Base-by-base conservation (phyloP, 2,888 invertebrate species). In the Drosophila birchii region DNA sequence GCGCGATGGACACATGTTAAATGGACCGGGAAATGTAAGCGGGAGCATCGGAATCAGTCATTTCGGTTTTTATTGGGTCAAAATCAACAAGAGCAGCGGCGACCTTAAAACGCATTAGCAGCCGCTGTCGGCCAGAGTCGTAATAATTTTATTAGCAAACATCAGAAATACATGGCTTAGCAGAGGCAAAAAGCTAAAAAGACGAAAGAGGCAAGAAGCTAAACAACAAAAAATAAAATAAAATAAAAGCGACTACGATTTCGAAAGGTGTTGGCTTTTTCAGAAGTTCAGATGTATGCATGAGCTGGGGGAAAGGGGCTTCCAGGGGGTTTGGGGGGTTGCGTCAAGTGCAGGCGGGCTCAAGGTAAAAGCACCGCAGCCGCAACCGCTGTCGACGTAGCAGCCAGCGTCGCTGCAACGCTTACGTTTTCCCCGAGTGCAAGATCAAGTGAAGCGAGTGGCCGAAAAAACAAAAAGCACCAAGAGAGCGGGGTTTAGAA, bases 71-170 rank as follows among this genome's bases (percentile, higher is more conserved):
- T 73, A 73, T 71, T 73, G 72, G 73, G 63, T 73, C 74, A 74
- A 63, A 70, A 73, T 54, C 54, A 54, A 43, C 49, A 56, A 49
- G 53, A 57, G 41, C 20, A 16, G 63, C 69, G 62, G 53, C 79
- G 82, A 86, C 85, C 87, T 85, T 86, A 81, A 82, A 86, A 85
- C 84, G 86, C 84, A 86, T 84, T 84, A 84, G 86, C 84, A 79
- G 75, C 45, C 57, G 55, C 75, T 69, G 66, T 69, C 68, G 81
- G 76, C 69, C 80, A 74, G 26, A 86, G 85, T 85, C 74, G 74
- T 87, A 83, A 86, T 83, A 86, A 86, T 86, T 86, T 86, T 86
- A 86, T 87, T 81, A 78, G 86, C 87, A 86, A 86, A 87, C 80
- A 86, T 79, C 69, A 86, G 75, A 78, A 80, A 51, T 49, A 51